These are phyloP conservation scores for Colinus virginianus DNA, from an alignment of 2,113 vertebrate genomes.

Conservation along the genomic window DNA sequence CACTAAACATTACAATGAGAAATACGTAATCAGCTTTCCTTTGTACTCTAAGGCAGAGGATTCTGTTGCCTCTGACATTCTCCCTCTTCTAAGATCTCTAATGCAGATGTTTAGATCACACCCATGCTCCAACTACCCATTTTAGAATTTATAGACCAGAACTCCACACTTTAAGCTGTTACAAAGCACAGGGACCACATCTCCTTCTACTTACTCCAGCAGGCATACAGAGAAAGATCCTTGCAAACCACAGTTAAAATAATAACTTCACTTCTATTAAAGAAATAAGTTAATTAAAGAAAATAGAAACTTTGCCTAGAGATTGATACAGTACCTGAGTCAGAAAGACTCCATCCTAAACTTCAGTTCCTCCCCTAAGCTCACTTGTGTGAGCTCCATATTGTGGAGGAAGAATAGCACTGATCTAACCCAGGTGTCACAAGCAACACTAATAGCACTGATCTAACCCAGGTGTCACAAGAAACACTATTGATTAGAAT, in stretches of 20 bases:
- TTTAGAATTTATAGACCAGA: neutral
- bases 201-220: neutral
- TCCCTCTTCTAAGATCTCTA: neutral
- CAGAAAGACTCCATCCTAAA: fast-evolving
- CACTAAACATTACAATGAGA: neutral
- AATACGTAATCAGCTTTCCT: fast-evolving
- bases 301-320: neutral
- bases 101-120: fast-evolving
- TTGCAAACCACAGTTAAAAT: neutral
- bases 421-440: neutral
- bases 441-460: neutral
- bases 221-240: neutral
- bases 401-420: neutral
- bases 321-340: neutral
- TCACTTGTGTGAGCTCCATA: neutral
- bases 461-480: neutral
- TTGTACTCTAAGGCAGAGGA: neutral
- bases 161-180: neutral
- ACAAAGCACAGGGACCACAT: neutral
- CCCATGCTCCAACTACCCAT: neutral
- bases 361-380: neutral
- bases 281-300: neutral
- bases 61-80: neutral
- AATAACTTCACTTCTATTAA: neutral
- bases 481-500: neutral